Base-by-base conservation (phyloP, 2,888 invertebrate species). In the Pseudeuparius sepicola region DNA sequence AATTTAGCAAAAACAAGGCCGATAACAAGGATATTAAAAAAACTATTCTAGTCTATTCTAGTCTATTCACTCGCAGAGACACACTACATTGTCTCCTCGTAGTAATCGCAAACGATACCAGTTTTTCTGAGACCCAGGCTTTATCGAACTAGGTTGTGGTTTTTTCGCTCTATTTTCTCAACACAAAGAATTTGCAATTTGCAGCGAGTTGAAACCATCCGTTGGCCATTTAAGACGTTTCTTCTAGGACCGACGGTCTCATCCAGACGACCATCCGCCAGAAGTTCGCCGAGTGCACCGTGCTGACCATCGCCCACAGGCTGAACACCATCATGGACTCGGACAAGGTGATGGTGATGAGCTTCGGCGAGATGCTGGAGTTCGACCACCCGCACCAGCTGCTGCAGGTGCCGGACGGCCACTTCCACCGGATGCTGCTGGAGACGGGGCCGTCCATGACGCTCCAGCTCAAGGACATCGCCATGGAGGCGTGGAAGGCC, bases 271-370 rank as follows among this genome's bases (percentile, higher is more conserved):
- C 83, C 1, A 85, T 86, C 39, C 65, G 82, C 39, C 66, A 65
- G 33, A 81, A 82, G 54, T 86, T 86, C 53, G 70, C 67, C 2
- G 66, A 73, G 10, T 85, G 84, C 56, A 84, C 84, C 1, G 85
- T 87, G 14, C 67, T 87, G 15, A 86, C 85, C 1, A 83, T 87
- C 29, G 86, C 86, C 14, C 86, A 87, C 60, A 69, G 87, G 20
- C 68, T 88, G 3, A 75, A 86, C 51, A 87, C 86, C 1, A 79
- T 87, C 33, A 86, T 87, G 79, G 86, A 87, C 60, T 83, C 80
- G 0, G 82, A 85, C 62, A 72, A 75, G 59, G 78, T 86, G 35
- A 55, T 86, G 45, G 84, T 86, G 9, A 75, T 87, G 71, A 80
- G 83, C 54, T 77, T 78, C 16, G 87, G 87, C 0, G 75, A 45